Base-by-base conservation (phyloP, 2,113 vertebrate genomes). In the Neoarius graeffei region DNA sequence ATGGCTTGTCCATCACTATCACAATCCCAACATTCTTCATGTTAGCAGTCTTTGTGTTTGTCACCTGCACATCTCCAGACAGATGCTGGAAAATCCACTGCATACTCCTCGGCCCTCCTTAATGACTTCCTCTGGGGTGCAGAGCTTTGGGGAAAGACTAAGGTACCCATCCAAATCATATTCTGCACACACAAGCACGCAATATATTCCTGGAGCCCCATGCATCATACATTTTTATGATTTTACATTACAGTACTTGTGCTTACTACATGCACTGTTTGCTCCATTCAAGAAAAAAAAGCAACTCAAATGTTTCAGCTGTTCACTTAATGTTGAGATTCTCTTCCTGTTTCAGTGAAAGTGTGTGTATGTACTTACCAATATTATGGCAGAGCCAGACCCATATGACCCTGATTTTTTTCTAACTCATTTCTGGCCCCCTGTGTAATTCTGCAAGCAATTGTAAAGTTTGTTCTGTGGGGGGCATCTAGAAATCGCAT, bases 341-440 rank as follows among this genome's bases (percentile, higher is more conserved):
- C 19, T 76, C 19, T 25, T 35, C 17, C 35, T 30, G n/a, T 35
- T 54, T 59, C 76, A 80, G 10, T 87, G 60, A 48, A 54, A 59
- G 66, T 88, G 30, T 64, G 52, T 86, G 66, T 54, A 30, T 67
- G 56, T 35, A 93, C 92, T 89, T 66, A 96, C 96, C 92, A 0
- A 96, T 95, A 91, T 95, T 96, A 91, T 96, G 93, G 90, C 96
- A 97, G 82, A 97, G 91, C 97, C 97, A 97, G 80, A 96, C 92
- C 95, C 96, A 95, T 86, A 95, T 93, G 60, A 95, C 93, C 27
- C 95, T 90, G 27, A 94, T 42, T 60, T 64, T n/a, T 93, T 92
- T 97, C 96, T 95, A 97, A 89, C 60, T 96, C 93, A 5, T 86
- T 95, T 17, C 88, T 92, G 91, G 92, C 85, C 87, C 85, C 93